These are phyloP conservation scores for Dorcus hopei DNA, from an alignment of 2,888 invertebrate species.

Conservation along the genomic window DNA sequence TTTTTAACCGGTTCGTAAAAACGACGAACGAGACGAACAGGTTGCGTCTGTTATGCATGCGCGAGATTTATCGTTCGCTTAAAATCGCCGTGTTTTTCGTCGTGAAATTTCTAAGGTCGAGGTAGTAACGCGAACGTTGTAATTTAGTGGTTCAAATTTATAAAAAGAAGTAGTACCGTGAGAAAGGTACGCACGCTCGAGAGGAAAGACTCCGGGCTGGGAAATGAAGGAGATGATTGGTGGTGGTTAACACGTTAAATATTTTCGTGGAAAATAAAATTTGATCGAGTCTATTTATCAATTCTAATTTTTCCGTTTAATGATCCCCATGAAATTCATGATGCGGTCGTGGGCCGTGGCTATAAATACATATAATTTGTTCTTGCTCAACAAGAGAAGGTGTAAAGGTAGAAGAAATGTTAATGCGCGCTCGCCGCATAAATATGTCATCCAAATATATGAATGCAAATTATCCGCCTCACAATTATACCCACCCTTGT, in stretches of 20 bases:
- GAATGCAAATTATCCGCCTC: neutral
- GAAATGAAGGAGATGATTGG: too few species aligned
- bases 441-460: conserved; percentile 1
- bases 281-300: too few species aligned
- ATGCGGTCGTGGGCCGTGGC: neutral
- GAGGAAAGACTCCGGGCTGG: too few species aligned
- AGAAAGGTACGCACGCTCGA: too few species aligned
- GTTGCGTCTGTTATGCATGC: neutral
- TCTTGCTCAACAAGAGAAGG: neutral
- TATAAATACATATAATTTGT: too few species aligned
- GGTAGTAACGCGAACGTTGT: neutral
- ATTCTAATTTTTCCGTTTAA: too few species aligned
- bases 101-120: neutral
- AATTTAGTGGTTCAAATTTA: neutral
- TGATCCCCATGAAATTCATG: too few species aligned
- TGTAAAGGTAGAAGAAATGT: neutral
- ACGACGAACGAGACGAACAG: neutral
- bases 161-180: neutral
- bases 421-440: neutral
- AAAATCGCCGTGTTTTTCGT: neutral
- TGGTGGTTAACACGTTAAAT: too few species aligned
- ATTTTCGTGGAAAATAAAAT: too few species aligned
- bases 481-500: conserved; percentile 1
- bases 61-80: neutral
- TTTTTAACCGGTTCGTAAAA: neutral